Conservation (phyloP, 2,113 vertebrate genomes). For the Indri indri region DNA sequence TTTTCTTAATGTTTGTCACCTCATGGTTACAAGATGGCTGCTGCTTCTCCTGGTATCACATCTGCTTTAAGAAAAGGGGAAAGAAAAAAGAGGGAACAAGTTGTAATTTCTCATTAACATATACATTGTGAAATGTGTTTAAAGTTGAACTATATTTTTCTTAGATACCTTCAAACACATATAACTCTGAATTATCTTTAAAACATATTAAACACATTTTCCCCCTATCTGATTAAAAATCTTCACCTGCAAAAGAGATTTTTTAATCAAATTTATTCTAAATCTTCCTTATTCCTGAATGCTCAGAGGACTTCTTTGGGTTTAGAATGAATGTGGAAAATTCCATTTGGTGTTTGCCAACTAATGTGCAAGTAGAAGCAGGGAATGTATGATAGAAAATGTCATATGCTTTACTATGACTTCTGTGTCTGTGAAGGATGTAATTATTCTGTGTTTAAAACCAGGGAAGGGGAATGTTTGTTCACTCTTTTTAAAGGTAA, state of each 20-base stretch:
- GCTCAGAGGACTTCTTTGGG: not conserved
- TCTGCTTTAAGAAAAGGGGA: not conserved
- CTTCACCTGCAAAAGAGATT: not conserved
- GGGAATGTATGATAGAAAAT: conserved; percentile 32
- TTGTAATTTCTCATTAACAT: not conserved
- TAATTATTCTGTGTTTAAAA: conserved; percentile 52
- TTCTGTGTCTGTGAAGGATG: conserved; percentile 25
- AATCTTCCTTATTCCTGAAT: not conserved
- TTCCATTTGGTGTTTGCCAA: conserved; percentile 48
- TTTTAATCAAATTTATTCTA: not conserved
- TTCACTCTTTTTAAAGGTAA: conserved; percentile 36
- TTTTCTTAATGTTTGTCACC: not conserved
- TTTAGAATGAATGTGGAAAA: conserved; percentile 46
- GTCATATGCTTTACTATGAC: conserved; percentile 4
- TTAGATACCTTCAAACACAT: not conserved
- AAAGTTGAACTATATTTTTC: not conserved
- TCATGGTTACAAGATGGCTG: not conserved
- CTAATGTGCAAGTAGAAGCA: conserved; percentile 29
- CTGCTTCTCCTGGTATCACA: not conserved
- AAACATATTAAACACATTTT: not conserved
- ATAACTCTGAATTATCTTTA: not conserved
- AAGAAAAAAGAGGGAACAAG: not conserved
- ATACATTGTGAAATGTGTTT: not conserved
- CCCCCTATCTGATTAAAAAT: not conserved
- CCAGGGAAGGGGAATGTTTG: conserved; percentile 24